Conservation (phyloP, 2,888 invertebrate genomes). For the Aleiodes leptofemur region DNA sequence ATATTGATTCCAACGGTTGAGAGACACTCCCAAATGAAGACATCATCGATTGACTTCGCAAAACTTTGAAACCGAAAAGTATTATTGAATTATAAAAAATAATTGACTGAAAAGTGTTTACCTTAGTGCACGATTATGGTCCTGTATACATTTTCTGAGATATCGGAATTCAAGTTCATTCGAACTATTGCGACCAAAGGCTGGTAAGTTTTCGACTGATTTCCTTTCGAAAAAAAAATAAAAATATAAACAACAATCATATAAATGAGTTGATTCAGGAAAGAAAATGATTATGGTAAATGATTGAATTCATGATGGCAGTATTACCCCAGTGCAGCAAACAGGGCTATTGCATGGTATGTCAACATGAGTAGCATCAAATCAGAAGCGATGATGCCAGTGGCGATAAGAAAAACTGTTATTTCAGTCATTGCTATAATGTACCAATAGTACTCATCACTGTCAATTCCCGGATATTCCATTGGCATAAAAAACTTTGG, state of each 20-base stretch:
- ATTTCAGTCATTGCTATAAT: no score
- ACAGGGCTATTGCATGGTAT: no score
- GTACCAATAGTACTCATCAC: no score
- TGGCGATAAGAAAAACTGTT: no score
- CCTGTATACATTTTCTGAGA: constrained; percentile 6
- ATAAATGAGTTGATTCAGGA: neutral
- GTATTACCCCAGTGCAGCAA: no score
- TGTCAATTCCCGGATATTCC: no score
- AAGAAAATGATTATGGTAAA: neutral
- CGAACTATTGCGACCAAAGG: neutral
- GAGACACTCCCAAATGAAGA: constrained; percentile 2
- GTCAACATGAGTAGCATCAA: no score
- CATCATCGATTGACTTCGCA: neutral
- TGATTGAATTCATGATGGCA: neutral
- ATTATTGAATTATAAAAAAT: neutral
- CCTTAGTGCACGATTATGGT: constrained; percentile 12
- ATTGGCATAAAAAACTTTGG: no score
- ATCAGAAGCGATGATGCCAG: no score
- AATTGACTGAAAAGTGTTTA: neutral
- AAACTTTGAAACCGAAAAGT: neutral
- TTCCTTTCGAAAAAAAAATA: neutral
- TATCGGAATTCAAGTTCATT: neutral
- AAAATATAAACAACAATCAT: neutral
- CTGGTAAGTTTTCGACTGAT: constrained; percentile 13
- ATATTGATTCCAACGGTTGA: constrained; percentile 5